These are phyloP conservation scores for Heliconius erato DNA, from an alignment of 2,888 invertebrate genomes.

Conservation along the genomic window DNA sequence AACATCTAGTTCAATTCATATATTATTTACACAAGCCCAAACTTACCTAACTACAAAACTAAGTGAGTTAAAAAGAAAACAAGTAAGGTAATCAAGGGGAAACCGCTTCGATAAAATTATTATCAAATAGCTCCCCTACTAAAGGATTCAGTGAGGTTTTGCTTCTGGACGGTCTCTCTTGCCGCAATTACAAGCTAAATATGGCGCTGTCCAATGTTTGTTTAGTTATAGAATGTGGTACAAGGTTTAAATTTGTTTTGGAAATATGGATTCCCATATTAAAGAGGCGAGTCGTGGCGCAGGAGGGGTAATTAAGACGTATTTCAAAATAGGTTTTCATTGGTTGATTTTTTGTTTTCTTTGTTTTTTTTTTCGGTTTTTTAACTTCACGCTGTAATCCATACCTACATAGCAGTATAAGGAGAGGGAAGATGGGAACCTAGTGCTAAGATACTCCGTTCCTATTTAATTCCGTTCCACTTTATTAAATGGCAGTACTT, in stretches of 20 bases:
- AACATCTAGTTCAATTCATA: not conserved
- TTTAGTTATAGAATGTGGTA: constrained; percentile 64
- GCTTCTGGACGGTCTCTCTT: constrained; percentile 51
- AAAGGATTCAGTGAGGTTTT: constrained; percentile 51
- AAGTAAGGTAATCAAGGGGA: constrained; percentile 48
- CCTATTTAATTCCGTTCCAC: too few species aligned
- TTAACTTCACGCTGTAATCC: too few species aligned
- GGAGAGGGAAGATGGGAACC: too few species aligned
- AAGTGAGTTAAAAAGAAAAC: constrained; percentile 49
- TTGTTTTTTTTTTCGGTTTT: too few species aligned
- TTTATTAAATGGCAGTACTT: too few species aligned
- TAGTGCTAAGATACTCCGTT: too few species aligned
- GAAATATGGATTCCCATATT: too few species aligned
- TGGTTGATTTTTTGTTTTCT: too few species aligned
- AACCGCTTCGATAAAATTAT: constrained; percentile 52
- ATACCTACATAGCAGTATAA: too few species aligned
- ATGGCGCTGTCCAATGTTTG: constrained; percentile 84
- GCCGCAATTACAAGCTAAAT: constrained; percentile 77
- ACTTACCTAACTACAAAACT: constrained; percentile 16
- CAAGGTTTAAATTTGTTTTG: constrained; percentile 44
- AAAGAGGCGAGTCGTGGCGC: too few species aligned
- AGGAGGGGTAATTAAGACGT: too few species aligned
- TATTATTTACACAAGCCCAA: not conserved
- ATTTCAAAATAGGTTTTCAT: too few species aligned
- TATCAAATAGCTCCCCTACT: constrained; percentile 53